Percentiles rank a stretch among this genome's conserved stretches.
These are phyloP conservation scores for Heliconius nattereri DNA, from an alignment of 1,140 invertebrate genomes.

Conservation along the genomic window DNA sequence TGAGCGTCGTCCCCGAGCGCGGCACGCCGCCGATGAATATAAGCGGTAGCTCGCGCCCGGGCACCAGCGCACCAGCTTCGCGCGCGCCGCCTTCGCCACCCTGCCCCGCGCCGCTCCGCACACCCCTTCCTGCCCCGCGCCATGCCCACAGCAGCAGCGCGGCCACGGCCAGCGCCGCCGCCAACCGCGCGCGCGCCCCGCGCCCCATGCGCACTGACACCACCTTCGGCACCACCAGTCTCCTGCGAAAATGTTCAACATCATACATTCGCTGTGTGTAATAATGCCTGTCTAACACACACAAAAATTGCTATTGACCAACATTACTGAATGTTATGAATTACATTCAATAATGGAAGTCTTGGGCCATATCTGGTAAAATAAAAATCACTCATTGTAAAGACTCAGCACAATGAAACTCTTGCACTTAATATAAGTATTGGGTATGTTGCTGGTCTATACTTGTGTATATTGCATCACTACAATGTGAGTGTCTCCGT, in stretches of 20 bases:
- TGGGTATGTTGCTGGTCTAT: not conserved
- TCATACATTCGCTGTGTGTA: too few species aligned
- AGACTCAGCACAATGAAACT: too few species aligned
- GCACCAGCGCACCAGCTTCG: slow-evolving; percentile 46
- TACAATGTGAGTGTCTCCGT: not conserved
- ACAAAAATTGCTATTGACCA: too few species aligned
- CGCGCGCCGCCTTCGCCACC: slow-evolving; percentile 30
- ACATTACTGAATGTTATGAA: too few species aligned
- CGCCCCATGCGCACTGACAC: slow-evolving; percentile 25
- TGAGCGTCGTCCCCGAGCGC: slow-evolving; percentile 97
- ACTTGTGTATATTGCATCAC: not conserved
- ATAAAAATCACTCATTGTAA: too few species aligned
- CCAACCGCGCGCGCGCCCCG: slow-evolving; percentile 25
- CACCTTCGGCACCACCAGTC: not conserved
- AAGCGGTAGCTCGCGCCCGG: slow-evolving; percentile 90
- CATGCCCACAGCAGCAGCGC: slow-evolving; percentile 50
- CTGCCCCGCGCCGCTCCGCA: slow-evolving; percentile 29
- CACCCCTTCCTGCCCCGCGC: too few species aligned
- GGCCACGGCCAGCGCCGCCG: slow-evolving; percentile 48
- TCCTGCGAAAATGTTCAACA: not conserved
- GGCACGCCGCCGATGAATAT: slow-evolving; percentile 99
- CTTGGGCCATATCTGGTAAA: too few species aligned
- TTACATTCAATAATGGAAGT: too few species aligned
- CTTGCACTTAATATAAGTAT: not conserved
- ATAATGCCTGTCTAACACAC: too few species aligned